phyloP scores from a whole-genome alignment of 1,140 invertebrate genomes.

The Calosoma granatense region DNA sequence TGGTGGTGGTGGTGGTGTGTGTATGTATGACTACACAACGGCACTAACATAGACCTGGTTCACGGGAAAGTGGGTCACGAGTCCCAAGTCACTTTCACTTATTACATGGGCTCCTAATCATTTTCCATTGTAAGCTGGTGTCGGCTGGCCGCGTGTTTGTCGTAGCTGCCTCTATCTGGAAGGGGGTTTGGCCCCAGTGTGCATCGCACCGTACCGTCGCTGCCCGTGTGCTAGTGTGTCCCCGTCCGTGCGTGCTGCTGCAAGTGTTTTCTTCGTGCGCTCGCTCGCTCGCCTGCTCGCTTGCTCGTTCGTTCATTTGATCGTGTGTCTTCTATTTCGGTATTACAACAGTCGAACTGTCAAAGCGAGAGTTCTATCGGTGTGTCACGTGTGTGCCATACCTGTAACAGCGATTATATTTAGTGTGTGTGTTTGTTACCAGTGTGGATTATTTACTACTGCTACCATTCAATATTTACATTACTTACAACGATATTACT shows the following conservation, averaged over 20 bases:
- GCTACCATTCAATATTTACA: no score
- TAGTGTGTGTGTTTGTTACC: no score
- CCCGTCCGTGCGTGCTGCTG: not conserved
- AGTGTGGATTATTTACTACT: no score
- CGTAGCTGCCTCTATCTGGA: constrained; percentile 31
- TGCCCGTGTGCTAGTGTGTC: not conserved
- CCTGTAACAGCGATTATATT: no score
- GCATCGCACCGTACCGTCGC: not conserved
- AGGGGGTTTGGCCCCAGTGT: constrained; percentile 28
- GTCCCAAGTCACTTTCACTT: constrained; percentile 50
- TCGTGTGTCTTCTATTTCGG: no score
- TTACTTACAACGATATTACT: no score
- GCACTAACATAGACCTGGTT: constrained; percentile 57
- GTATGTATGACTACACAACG: constrained; percentile 34
- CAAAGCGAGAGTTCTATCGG: not conserved
- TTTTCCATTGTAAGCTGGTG: constrained; percentile 49
- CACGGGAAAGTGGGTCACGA: constrained; percentile 53
- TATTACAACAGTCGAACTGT: constrained; percentile 26
- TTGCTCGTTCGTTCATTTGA: no score
- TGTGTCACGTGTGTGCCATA: not conserved
- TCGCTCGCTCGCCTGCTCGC: constrained; percentile 29
- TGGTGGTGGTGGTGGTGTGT: no score
- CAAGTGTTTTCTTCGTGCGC: not conserved
- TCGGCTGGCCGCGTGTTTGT: constrained; percentile 29
- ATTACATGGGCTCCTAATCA: constrained; percentile 54